Evolutionary conservation across 2,888 invertebrate genomes (phyloP).

Genomic region (Drosophila merina): DNA sequence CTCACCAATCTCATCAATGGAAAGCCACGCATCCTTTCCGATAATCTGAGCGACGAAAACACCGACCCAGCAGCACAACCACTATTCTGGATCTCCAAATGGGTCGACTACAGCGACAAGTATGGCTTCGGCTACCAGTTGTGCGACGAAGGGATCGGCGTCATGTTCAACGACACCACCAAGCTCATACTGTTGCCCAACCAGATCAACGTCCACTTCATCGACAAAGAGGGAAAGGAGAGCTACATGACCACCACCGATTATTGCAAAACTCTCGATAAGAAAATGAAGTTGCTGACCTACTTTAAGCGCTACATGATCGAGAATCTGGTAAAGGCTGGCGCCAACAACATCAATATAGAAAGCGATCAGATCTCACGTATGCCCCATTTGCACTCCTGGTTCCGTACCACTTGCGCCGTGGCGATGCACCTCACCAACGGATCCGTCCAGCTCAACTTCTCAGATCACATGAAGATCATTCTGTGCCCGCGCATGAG

Average conservation of each 20-base stretch:
- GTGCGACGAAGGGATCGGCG: conserved; percentile 98
- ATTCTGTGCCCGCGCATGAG: conserved; percentile 99
- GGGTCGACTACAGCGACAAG: conserved; percentile 99
- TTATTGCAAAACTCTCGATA: conserved; percentile 92
- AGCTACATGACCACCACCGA: conserved; percentile 93
- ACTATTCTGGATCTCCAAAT: conserved; percentile 98
- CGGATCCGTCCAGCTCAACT: conserved; percentile 98
- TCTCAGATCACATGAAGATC: conserved; percentile 99
- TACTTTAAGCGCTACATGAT: conserved; percentile 99
- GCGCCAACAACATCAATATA: conserved; percentile 90
- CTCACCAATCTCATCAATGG: conserved; percentile 81
- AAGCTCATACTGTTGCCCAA: conserved; percentile 96
- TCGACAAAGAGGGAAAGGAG: conserved; percentile 95
- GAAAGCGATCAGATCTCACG: conserved; percentile 96
- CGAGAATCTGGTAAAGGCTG: conserved; percentile 96
- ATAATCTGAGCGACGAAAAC: conserved; percentile 90
- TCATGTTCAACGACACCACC: conserved; percentile 99
- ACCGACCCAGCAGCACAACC: conserved; percentile 98
- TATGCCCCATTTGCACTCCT: conserved; percentile 96
- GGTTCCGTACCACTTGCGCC: conserved; percentile 97
- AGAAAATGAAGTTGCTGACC: conserved; percentile 97
- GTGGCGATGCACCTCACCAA: conserved; percentile 99
- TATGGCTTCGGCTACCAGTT: conserved; percentile 99
- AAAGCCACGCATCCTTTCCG: conserved; percentile 85
- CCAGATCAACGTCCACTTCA: conserved; percentile 97